Evolutionary conservation across 2,888 invertebrate species (phyloP).

Genomic region (Nudaria mundana): DNA sequence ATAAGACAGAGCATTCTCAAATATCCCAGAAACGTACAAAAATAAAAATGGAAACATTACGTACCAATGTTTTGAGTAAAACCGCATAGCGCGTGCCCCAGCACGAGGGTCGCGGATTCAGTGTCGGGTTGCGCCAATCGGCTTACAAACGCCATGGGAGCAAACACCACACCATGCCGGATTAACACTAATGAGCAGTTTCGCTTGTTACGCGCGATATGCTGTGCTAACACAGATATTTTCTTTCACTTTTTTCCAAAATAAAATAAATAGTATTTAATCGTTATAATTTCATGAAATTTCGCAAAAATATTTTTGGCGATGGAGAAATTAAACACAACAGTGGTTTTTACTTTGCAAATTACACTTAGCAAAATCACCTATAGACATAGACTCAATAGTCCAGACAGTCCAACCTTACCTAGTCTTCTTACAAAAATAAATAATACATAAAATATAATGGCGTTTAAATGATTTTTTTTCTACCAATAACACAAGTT

Average conservation of each 20-base stretch:
- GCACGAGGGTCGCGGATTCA: conserved; percentile 54
- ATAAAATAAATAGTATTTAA: not conserved
- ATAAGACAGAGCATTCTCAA: too few species aligned
- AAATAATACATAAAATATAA: not conserved
- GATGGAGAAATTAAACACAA: too few species aligned
- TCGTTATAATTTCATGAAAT: too few species aligned
- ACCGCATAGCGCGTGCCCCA: conserved; percentile 41
- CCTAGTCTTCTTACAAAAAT: not conserved
- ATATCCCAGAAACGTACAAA: not conserved
- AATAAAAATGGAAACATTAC: conserved; percentile 15
- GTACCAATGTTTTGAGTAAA: conserved; percentile 12
- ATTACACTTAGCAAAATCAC: too few species aligned
- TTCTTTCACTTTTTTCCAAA: not conserved
- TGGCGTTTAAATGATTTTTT: not conserved
- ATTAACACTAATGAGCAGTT: conserved; percentile 64
- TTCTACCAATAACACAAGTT: conserved; percentile 8
- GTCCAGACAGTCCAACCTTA: too few species aligned
- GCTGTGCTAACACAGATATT: conserved; percentile 6
- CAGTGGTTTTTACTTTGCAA: too few species aligned
- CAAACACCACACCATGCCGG: conserved; percentile 50
- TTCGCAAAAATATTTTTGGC: too few species aligned
- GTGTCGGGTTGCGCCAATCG: conserved; percentile 73
- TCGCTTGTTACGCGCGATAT: conserved; percentile 32
- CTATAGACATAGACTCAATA: too few species aligned
- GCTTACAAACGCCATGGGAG: conserved; percentile 69